phyloP scores from a whole-genome alignment of 2,797 vertebrate genomes.

The Sebastes kiyomatsui region DNA sequence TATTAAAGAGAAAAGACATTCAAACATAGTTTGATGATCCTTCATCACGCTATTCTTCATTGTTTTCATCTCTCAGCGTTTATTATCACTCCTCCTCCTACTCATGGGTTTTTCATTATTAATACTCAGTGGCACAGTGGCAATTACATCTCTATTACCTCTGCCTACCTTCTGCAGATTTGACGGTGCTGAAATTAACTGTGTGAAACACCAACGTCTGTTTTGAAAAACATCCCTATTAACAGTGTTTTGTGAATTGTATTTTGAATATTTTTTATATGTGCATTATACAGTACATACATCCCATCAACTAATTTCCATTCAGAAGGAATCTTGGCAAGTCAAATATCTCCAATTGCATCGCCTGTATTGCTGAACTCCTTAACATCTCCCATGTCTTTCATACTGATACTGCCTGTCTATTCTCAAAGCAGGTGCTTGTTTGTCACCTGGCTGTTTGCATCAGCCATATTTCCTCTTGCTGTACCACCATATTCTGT shows the following conservation, averaged over 20 bases:
- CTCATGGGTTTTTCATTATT: conserved; percentile 18
- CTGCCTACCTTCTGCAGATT: conserved; percentile 3
- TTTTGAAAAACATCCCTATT: neutral
- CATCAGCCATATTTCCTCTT: neutral
- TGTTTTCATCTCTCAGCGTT: neutral
- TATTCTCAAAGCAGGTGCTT: neutral
- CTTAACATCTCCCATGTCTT: neutral
- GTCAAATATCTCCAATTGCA: neutral
- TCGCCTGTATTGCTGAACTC: neutral
- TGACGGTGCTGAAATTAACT: neutral
- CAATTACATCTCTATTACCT: conserved; percentile 38
- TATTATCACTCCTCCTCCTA: neutral
- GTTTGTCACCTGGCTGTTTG: no score
- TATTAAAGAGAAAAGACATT: neutral
- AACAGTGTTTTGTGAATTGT: neutral
- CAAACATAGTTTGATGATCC: neutral
- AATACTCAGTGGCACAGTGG: conserved; percentile 33
- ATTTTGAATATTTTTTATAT: neutral
- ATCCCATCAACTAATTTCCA: neutral
- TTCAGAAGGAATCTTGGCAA: neutral
- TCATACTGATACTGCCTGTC: neutral
- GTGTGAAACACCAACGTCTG: neutral
- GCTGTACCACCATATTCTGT: neutral
- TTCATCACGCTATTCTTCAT: neutral
- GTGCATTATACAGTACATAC: neutral